phyloP scores from a whole-genome alignment of 2,797 vertebrate genomes.

The Chromis chromis region DNA sequence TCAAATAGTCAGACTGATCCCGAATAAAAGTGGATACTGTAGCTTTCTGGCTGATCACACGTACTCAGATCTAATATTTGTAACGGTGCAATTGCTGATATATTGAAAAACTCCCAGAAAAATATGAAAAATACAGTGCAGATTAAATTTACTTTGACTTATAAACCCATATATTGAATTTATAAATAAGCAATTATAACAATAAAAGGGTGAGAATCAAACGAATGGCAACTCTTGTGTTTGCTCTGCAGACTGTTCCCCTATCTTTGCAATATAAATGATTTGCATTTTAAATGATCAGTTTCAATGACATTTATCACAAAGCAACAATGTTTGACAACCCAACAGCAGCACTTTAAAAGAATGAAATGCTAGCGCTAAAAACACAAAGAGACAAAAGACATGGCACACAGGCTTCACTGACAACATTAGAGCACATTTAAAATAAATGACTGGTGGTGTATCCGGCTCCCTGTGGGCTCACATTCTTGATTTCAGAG shows the following conservation, averaged over 20 bases:
- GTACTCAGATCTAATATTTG: background rate
- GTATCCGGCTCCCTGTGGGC: conserved; percentile 62
- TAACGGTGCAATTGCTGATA: background rate
- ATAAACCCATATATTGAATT: background rate
- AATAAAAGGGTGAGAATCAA: conserved; percentile 3
- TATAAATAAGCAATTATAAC: conserved; percentile 1
- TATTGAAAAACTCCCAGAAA: background rate
- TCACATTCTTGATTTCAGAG: conserved; percentile 28
- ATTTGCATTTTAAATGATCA: conserved; percentile 15
- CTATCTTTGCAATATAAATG: background rate
- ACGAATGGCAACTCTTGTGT: background rate
- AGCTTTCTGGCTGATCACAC: conserved; percentile 13
- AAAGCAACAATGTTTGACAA: conserved; percentile 24
- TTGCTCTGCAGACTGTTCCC: background rate
- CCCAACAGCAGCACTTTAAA: conserved; percentile 24
- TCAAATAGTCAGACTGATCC: conserved; percentile 16
- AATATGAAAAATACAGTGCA: background rate
- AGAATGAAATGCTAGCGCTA: conserved; percentile 34
- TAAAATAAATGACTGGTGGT: conserved; percentile 65
- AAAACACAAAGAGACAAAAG: conserved; percentile 57
- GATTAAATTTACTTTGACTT: background rate
- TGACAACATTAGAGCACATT: conserved; percentile 73
- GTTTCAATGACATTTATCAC: background rate
- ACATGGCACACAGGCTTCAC: conserved; percentile 67
- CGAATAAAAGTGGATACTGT: background rate